phyloP scores from a whole-genome alignment of 2,797 vertebrate genomes.

The Chaenodraco wilsoni region DNA sequence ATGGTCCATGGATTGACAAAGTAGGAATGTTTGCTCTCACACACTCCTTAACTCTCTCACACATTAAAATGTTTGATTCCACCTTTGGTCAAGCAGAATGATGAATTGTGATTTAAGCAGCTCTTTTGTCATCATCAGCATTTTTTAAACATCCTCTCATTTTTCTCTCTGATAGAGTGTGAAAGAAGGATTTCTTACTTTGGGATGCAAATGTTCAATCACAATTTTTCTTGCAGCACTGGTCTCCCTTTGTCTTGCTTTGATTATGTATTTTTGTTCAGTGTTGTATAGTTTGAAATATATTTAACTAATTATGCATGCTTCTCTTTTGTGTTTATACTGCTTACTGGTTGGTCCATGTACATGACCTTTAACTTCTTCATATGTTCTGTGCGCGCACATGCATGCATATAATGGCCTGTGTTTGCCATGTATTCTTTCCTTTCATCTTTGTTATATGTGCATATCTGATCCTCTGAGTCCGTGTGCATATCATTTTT shows the following conservation, averaged over 20 bases:
- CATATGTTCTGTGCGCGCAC: conserved; percentile 13
- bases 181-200: conserved; percentile 66
- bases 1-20: conserved; percentile 28
- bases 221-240: conserved; percentile 42
- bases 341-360: background rate
- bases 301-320: conserved; percentile 30
- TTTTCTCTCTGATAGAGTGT: conserved; percentile 73
- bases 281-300: conserved; percentile 24
- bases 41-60: conserved; percentile 18
- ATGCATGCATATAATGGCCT: conserved; percentile 41
- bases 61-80: conserved; percentile 58
- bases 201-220: conserved; percentile 50
- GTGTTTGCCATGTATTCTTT: conserved; percentile 40
- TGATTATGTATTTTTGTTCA: conserved; percentile 21
- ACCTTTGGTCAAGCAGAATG: conserved; percentile 57
- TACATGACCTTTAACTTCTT: conserved; percentile 3
- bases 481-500: conserved; percentile 42
- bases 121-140: conserved; percentile 74
- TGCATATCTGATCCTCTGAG: conserved; percentile 46
- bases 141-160: conserved; percentile 57
- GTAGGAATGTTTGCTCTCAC: conserved; percentile 22
- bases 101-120: conserved; percentile 61
- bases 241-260: conserved; percentile 33
- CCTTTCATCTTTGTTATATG: conserved; percentile 47
- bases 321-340: conserved; percentile 20